phyloP scores from a whole-genome alignment of 2,113 vertebrate species.

The Nicator chloris region DNA sequence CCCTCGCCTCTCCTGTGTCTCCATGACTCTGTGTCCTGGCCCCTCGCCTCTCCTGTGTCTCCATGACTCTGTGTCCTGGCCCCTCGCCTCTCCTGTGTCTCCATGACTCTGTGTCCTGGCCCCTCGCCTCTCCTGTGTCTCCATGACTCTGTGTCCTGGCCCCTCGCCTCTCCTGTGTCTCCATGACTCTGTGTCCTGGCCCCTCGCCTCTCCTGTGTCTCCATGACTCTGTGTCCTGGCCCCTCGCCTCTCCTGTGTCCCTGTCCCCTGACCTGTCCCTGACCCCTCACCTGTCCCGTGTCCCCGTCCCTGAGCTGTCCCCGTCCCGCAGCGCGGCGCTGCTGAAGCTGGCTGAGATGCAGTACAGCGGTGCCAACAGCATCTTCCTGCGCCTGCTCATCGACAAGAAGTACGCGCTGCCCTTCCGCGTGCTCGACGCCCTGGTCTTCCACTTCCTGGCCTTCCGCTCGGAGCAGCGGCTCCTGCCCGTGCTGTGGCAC shows the following conservation, averaged over 20 bases:
- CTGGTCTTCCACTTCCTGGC: constrained; percentile 93
- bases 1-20: too few species aligned
- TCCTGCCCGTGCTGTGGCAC: constrained; percentile 95
- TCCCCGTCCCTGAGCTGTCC: background rate
- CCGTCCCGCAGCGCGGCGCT: constrained; percentile 81
- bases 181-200: background rate
- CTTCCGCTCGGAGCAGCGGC: constrained; percentile 84
- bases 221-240: too few species aligned
- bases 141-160: too few species aligned
- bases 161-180: too few species aligned
- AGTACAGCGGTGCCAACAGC: constrained; percentile 95
- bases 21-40: too few species aligned
- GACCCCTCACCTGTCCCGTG: too few species aligned
- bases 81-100: too few species aligned
- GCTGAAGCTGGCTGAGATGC: constrained; percentile 96
- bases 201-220: too few species aligned
- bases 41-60: too few species aligned
- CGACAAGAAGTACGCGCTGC: constrained; percentile 97
- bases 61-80: background rate
- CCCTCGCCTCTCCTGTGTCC: background rate
- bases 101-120: too few species aligned
- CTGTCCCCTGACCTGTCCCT: background rate
- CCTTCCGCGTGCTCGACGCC: constrained; percentile 96
- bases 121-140: background rate
- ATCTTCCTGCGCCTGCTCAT: constrained; percentile 94